Evolutionary conservation across 92 coral and sea anemone species (phyloP).

Genomic region (Chrysogorgia sp.): DNA sequence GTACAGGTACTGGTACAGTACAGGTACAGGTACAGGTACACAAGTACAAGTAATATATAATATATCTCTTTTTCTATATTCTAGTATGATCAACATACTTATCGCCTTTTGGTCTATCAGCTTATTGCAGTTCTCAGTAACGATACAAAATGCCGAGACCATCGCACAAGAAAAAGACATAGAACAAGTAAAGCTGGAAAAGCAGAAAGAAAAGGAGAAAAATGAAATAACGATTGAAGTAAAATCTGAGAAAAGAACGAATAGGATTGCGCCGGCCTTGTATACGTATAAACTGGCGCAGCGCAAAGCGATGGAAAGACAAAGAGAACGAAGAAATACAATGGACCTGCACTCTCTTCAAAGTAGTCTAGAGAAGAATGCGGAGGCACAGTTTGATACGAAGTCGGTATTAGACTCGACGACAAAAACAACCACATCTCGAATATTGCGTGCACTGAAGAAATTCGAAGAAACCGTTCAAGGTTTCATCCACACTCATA

Average conservation of each 20-base stretch:
- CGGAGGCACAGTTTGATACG: not conserved
- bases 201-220: slow-evolving; percentile 70
- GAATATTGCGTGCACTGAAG: slow-evolving; percentile 26
- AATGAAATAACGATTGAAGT: slow-evolving; percentile 63
- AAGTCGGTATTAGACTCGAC: not conserved
- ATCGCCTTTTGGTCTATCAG: slow-evolving; percentile 89
- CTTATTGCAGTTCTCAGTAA: slow-evolving; percentile 84
- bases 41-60: no score
- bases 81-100: slow-evolving; percentile 59
- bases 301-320: slow-evolving; percentile 33
- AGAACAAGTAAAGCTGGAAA: slow-evolving; percentile 63
- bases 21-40: no score
- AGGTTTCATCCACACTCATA: slow-evolving; percentile 52
- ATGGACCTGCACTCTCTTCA: slow-evolving; percentile 13
- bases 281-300: slow-evolving; percentile 72
- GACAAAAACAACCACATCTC: not conserved
- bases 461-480: slow-evolving; percentile 55
- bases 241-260: slow-evolving; percentile 58
- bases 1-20: no score
- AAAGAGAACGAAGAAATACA: slow-evolving; percentile 38
- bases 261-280: slow-evolving; percentile 77
- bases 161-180: slow-evolving; percentile 61
- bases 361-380: not conserved
- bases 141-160: slow-evolving; percentile 80
- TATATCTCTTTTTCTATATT: not conserved